phyloP scores from a whole-genome alignment of 2,888 invertebrate species.

The Folsomia candida region DNA sequence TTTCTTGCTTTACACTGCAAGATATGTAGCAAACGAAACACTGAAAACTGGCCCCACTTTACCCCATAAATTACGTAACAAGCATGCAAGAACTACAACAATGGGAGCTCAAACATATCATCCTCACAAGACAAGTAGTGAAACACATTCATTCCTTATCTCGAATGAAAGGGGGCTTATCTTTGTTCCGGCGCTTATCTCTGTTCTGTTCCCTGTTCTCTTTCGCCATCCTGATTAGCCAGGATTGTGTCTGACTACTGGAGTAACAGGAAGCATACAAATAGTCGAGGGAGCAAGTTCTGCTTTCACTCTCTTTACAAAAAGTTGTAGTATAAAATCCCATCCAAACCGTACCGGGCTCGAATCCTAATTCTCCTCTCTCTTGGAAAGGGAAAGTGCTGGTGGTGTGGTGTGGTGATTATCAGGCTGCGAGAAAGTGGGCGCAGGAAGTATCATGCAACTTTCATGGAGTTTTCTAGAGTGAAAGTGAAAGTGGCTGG shows the following conservation, averaged over 20 bases:
- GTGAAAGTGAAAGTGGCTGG: slow-evolving; percentile 16
- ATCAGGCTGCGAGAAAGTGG: slow-evolving; percentile 9
- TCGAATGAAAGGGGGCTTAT: not conserved
- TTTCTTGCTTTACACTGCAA: too few relatives aligned
- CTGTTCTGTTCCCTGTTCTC: not conserved
- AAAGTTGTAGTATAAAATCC: not conserved
- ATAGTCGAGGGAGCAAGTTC: not conserved
- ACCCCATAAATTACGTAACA: too few relatives aligned
- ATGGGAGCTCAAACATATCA: too few relatives aligned
- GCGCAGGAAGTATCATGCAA: slow-evolving; percentile 10
- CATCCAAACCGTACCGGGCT: too few relatives aligned
- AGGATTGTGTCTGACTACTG: not conserved
- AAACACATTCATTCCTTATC: not conserved
- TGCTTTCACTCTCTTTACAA: not conserved
- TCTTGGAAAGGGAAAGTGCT: not conserved
- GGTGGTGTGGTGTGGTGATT: slow-evolving; percentile 11
- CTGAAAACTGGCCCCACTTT: too few relatives aligned
- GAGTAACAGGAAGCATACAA: not conserved
- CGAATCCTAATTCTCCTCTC: not conserved
- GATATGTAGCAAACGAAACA: too few relatives aligned
- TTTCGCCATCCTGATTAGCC: not conserved
- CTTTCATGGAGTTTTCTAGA: slow-evolving; percentile 21
- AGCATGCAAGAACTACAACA: too few relatives aligned
- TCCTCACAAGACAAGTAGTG: too few relatives aligned
- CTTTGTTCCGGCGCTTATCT: not conserved